phyloP scores from a whole-genome alignment of 2,888 invertebrate species.

The Caenorhabditis uteleia region DNA sequence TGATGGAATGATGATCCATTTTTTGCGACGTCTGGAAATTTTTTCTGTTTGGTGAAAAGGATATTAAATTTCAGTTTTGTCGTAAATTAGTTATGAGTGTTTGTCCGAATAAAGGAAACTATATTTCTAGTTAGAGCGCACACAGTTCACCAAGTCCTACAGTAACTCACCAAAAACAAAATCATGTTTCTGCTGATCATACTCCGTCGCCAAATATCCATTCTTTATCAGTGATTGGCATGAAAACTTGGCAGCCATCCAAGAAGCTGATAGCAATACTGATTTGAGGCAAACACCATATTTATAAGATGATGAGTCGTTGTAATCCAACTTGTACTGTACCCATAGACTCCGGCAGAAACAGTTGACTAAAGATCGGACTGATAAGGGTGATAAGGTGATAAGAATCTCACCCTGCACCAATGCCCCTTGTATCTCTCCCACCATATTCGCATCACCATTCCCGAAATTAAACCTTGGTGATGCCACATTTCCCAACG shows the following conservation, averaged over 20 bases:
- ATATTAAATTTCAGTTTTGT: too few relatives aligned
- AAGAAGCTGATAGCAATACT: constrained; percentile 8
- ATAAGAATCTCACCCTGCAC: too few relatives aligned
- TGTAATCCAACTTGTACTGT: constrained; percentile 14
- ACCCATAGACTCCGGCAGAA: constrained; percentile 32
- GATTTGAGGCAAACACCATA: constrained; percentile 31
- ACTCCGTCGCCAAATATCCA: constrained; percentile 19
- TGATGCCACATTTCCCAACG: constrained; percentile 16
- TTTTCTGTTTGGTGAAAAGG: neutral
- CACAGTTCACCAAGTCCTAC: neutral
- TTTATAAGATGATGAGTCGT: constrained; percentile 7
- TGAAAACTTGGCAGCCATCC: constrained; percentile 24
- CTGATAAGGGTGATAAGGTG: too few relatives aligned
- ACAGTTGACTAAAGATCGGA: constrained; percentile 34
- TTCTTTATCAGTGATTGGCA: constrained; percentile 14
- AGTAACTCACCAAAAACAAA: constrained; percentile 2
- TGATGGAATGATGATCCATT: neutral
- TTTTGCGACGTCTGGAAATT: neutral
- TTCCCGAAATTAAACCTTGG: constrained; percentile 16
- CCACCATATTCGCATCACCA: constrained; percentile 21
- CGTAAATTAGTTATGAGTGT: too few relatives aligned
- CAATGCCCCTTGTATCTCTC: constrained; percentile 33
- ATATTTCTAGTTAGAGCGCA: too few relatives aligned
- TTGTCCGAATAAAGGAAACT: too few relatives aligned
- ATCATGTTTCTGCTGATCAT: constrained; percentile 16